A percentile compares a stretch with the other conserved stretches of the same genome.
Conservation (phyloP, 2,113 vertebrate genomes). For the Xenopus borealis region DNA sequence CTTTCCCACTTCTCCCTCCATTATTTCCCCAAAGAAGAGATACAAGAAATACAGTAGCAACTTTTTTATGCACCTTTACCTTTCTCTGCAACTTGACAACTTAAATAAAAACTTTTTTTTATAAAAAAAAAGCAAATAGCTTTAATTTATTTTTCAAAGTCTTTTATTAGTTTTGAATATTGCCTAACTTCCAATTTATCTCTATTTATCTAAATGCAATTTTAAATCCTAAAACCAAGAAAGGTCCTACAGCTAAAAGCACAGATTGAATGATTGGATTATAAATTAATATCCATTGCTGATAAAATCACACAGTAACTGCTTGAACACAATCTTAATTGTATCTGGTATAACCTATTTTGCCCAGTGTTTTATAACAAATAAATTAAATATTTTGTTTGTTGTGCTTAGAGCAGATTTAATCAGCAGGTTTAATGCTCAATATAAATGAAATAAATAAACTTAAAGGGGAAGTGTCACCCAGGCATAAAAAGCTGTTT, state of each 20-base stretch:
- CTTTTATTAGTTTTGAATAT: constrained; percentile 21
- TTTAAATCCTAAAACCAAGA: constrained; percentile 27
- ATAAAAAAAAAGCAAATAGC: too few species aligned
- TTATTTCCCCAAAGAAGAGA: too few species aligned
- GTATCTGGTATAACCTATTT: constrained; percentile 35
- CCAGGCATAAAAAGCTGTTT: constrained; percentile 1
- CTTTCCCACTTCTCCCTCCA: too few species aligned
- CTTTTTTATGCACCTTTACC: too few species aligned
- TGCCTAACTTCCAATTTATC: constrained; percentile 32
- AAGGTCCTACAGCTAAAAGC: constrained; percentile 36
- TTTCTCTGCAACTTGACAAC: too few species aligned
- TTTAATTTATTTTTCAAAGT: neutral
- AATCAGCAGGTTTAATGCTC: constrained; percentile 35
- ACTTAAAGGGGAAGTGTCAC: neutral
- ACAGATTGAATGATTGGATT: constrained; percentile 39
- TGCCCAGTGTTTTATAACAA: constrained; percentile 40
- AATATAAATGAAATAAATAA: constrained; percentile 30
- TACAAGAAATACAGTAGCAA: too few species aligned
- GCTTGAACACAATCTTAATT: constrained; percentile 39
- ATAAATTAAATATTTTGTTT: constrained; percentile 42
- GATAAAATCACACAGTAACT: constrained; percentile 29
- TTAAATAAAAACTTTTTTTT: too few species aligned
- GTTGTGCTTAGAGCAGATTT: constrained; percentile 28
- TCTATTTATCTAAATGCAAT: constrained; percentile 41
- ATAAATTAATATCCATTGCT: constrained; percentile 40